Conservation (phyloP, 35 echinoderm and acorn worm genomes). For the Anneissia japonica region DNA sequence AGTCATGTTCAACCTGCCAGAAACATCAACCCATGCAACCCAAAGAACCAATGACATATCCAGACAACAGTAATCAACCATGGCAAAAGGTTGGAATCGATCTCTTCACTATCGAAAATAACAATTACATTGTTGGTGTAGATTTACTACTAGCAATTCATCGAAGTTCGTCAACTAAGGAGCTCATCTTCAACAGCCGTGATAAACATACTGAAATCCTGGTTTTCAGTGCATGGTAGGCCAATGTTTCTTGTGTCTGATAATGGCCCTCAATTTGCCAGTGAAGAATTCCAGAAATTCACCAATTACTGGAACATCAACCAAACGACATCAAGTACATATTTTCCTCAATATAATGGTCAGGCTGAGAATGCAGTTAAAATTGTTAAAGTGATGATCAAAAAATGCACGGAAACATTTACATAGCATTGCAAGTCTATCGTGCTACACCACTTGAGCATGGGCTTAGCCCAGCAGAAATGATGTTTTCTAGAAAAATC, state of each 20-base stretch:
- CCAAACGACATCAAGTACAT: constrained; percentile 49
- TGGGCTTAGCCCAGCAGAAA: constrained; percentile 36
- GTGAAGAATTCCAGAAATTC: constrained; percentile 54
- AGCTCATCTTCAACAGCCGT: neutral
- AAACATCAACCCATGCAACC: neutral
- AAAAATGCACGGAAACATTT: constrained; percentile 28
- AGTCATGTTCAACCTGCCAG: neutral
- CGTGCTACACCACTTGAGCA: constrained; percentile 23
- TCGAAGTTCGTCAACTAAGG: neutral
- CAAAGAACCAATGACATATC: neutral
- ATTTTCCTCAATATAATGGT: constrained; percentile 63
- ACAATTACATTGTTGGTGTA: neutral
- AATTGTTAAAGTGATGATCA: constrained; percentile 36
- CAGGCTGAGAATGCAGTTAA: constrained; percentile 31
- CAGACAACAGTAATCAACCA: neutral
- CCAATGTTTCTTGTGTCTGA: constrained; percentile 26
- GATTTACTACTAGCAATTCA: neutral
- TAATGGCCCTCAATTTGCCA: constrained; percentile 62
- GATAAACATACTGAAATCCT: neutral
- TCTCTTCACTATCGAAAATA: neutral
- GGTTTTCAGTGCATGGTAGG: constrained; percentile 12
- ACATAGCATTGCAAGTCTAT: constrained; percentile 11
- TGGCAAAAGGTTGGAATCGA: neutral
- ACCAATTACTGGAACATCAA: constrained; percentile 43
- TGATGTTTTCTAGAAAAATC: constrained; percentile 31